Base-by-base conservation (phyloP, 2,888 invertebrate species). In the Griposia aprilina region DNA sequence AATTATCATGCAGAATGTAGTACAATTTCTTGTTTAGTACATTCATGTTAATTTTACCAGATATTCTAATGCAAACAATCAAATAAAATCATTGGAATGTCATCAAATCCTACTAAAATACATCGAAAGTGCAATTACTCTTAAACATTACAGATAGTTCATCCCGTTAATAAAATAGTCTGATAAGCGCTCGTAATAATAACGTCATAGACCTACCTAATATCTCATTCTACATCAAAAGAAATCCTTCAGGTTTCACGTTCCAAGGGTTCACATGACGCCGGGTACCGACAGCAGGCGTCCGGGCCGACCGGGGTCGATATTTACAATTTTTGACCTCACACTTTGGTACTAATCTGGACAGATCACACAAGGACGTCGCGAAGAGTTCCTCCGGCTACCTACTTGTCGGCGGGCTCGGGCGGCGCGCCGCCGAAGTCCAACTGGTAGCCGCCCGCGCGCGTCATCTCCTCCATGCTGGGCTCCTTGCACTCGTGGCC, bases 381-480 rank as follows among this genome's bases (percentile, higher is more conserved):
- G 84, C 76, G 78, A 74, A 78, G 65, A 72, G 52, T 78, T 79
- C 78, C 68, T 59, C 57, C 75, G 65, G 69, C 45, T 45, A 73
- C 83, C 93, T 96, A 96, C 93, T 96, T 96, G 80, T 97, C 97
- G 79, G 93, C 85, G 69, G 94, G 85, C 75, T 96, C 97, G 65
- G 95, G 95, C 78, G 96, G 96, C 67, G 96, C 96, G 71, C 97
- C 96, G 71, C 97, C 96, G 93, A 97, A 98, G 94, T 98, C 98
- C 81, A 98, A 94, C 93, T 97, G 97, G 91, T 98, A 98, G 82
- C 97, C 97, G 86, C 97, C 97, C 85, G 97, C 97, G 89, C 98
- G 97, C 62, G 99, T 98, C 96, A 99, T 98, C 95, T 99, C 99
- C 94, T 99, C 99, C 98, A 99, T 98, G 77, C 98, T 98, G 85